Conservation (phyloP, 1,140 invertebrate species). For the Drosophila bifasciata region DNA sequence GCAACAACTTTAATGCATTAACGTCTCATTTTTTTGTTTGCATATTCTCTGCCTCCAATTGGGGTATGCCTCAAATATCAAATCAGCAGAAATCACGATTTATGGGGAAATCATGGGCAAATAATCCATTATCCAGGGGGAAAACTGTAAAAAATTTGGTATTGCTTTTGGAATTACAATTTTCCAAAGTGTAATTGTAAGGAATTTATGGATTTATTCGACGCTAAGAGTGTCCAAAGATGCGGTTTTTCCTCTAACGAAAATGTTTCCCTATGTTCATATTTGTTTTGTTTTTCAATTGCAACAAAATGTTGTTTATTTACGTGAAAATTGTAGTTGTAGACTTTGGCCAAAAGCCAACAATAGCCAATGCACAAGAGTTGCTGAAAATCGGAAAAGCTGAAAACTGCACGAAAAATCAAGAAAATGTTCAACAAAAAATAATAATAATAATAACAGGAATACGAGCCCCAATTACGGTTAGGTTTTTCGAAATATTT, state of each 20-base stretch:
- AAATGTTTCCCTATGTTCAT: conserved; percentile 2
- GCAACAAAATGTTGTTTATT: conserved; percentile 79
- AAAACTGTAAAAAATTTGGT: too few species aligned
- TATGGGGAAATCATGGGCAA: too few species aligned
- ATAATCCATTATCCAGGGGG: too few species aligned
- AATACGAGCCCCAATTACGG: too few species aligned
- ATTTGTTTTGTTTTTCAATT: conserved; percentile 46
- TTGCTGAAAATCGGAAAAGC: conserved; percentile 17
- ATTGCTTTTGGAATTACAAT: too few species aligned
- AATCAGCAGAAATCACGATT: too few species aligned
- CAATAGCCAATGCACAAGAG: conserved; percentile 50
- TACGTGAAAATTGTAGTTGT: conserved; percentile 70
- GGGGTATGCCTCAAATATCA: too few species aligned
- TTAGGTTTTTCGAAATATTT: conserved; percentile 27
- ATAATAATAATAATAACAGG: conserved; percentile 21
- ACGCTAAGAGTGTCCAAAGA: conserved; percentile 1
- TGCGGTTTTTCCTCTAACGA: neutral
- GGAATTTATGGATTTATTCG: neutral
- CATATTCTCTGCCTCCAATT: too few species aligned
- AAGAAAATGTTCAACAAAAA: conserved; percentile 10
- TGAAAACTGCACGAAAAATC: conserved; percentile 39
- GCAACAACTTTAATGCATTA: conserved; percentile 14
- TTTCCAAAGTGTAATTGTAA: too few species aligned
- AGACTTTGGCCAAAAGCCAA: conserved; percentile 71
- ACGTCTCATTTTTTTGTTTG: neutral